phyloP scores from a whole-genome alignment of 1,140 invertebrate species.

The Drosophila auraria region DNA sequence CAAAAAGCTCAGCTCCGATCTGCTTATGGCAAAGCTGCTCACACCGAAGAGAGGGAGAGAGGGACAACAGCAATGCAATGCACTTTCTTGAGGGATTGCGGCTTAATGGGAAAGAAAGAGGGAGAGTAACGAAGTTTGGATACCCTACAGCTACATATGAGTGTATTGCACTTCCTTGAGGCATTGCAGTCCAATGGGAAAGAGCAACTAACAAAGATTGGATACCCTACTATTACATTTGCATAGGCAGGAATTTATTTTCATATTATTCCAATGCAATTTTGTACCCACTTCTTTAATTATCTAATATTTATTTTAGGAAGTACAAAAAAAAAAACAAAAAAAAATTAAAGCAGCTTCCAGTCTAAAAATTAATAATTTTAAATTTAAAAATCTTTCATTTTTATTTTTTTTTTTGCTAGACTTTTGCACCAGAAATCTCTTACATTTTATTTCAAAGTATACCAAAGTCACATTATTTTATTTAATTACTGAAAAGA shows the following conservation, averaged over 20 bases:
- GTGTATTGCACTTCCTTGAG: slow-evolving; percentile 8
- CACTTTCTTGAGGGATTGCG: slow-evolving; percentile 35
- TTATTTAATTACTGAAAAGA: too few relatives aligned
- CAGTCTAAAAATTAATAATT: too few relatives aligned
- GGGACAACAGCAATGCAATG: not conserved
- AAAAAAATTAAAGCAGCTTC: too few relatives aligned
- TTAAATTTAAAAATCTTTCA: not conserved
- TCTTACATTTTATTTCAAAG: not conserved
- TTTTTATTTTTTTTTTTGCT: not conserved
- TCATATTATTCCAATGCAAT: too few relatives aligned
- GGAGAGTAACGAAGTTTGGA: not conserved
- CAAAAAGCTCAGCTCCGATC: slow-evolving; percentile 15
- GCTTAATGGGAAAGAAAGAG: not conserved
- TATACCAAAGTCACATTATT: too few relatives aligned
- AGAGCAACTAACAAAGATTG: not conserved
- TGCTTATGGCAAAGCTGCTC: slow-evolving; percentile 19
- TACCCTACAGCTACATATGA: slow-evolving; percentile 3
- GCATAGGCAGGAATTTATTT: too few relatives aligned
- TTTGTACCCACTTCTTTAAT: too few relatives aligned
- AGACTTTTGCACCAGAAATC: not conserved
- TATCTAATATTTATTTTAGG: too few relatives aligned
- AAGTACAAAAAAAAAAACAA: too few relatives aligned
- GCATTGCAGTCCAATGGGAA: not conserved
- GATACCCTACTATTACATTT: slow-evolving; percentile 5
- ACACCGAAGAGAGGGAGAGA: not conserved